Conservation (phyloP, 2,797 vertebrate species). For the Sebastes matsubarae region DNA sequence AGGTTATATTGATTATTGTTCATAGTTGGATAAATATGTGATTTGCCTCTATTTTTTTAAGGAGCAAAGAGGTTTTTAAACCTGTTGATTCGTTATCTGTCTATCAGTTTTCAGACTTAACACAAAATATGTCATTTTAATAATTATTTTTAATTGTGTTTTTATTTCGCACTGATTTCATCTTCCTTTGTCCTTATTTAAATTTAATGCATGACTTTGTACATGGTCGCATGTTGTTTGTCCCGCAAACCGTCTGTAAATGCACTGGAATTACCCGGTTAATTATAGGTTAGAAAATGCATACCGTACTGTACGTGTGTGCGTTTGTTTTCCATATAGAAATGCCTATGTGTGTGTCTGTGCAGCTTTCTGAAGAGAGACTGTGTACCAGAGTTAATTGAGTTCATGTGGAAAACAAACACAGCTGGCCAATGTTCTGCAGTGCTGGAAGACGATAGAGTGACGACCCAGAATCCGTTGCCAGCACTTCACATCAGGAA, state of each 20-base stretch:
- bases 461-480: slow-evolving; percentile 26
- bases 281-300: neutral
- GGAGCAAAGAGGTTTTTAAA: neutral
- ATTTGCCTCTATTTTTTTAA: neutral
- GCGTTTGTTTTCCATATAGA: neutral
- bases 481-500: slow-evolving; percentile 59
- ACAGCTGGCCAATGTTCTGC: slow-evolving; percentile 53
- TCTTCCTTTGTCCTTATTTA: neutral
- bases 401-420: slow-evolving; percentile 67
- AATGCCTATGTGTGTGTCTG: neutral
- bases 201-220: neutral
- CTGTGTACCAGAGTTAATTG: slow-evolving; percentile 49
- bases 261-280: neutral
- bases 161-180: neutral
- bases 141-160: neutral
- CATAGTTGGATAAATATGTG: neutral
- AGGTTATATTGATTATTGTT: neutral
- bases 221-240: neutral
- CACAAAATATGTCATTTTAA: neutral
- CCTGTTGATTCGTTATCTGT: neutral
- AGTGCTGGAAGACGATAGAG: slow-evolving; percentile 27
- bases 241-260: neutral
- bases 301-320: neutral
- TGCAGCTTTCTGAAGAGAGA: slow-evolving; percentile 16
- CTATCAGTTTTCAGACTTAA: neutral